Percentiles rank a stretch among this genome's conserved stretches.
These are phyloP conservation scores for Drosophila erecta DNA, from an alignment of 1,140 invertebrate genomes.

Conservation along the genomic window DNA sequence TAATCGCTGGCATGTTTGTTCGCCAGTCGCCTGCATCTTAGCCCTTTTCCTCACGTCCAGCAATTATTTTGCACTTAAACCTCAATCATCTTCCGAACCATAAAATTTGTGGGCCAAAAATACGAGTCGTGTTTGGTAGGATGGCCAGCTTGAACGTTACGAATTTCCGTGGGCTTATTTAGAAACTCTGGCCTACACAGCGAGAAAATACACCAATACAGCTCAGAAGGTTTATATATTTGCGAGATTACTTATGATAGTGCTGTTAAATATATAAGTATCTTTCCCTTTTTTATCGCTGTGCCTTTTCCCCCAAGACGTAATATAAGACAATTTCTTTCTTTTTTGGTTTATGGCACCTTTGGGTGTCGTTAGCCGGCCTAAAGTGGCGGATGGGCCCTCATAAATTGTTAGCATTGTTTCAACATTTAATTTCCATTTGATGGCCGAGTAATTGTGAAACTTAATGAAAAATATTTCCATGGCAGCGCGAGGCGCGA, in stretches of 20 bases:
- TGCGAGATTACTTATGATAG: too few relatives aligned
- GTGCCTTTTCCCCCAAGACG: conserved; percentile 11
- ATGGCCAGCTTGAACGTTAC: neutral
- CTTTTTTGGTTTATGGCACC: conserved; percentile 72
- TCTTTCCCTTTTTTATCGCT: neutral
- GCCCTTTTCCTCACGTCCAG: conserved; percentile 30
- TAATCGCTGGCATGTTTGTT: conserved; percentile 51
- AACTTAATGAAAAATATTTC: conserved; percentile 65
- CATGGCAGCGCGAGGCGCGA: conserved; percentile 25
- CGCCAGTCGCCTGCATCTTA: conserved; percentile 36
- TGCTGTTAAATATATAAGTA: neutral
- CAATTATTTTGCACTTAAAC: conserved; percentile 75
- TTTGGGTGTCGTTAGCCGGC: conserved; percentile 66
- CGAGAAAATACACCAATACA: neutral
- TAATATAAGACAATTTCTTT: conserved; percentile 48
- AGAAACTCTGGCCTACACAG: neutral
- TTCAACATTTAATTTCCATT: conserved; percentile 60
- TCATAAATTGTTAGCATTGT: conserved; percentile 54
- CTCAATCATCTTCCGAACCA: conserved; percentile 52
- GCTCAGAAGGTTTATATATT: too few relatives aligned
- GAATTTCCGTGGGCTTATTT: neutral
- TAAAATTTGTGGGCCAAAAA: conserved; percentile 34
- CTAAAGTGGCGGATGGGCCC: conserved; percentile 27
- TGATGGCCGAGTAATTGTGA: conserved; percentile 57
- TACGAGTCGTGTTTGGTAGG: conserved; percentile 9